A percentile compares a stretch with the other conserved stretches of the same genome.
Evolutionary conservation across 2,797 vertebrate genomes (phyloP).

Genomic region (Gymnopithys bicolor): DNA sequence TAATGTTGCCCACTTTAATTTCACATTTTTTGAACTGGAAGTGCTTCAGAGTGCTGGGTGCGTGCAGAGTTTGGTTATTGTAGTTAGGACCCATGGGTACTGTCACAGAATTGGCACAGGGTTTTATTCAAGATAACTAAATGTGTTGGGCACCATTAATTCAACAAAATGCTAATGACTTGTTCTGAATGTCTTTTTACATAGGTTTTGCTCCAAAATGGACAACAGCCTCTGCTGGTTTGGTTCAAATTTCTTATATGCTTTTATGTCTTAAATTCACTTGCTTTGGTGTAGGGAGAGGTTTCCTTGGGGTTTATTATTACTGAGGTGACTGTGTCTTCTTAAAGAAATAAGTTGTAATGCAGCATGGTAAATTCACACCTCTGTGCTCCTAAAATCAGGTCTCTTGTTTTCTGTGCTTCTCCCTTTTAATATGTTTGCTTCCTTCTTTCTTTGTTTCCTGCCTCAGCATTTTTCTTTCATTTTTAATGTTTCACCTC

Average conservation of each 20-base stretch:
- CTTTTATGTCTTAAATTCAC: not conserved
- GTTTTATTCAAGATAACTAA: not conserved
- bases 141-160: not conserved
- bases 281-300: conserved; percentile 38
- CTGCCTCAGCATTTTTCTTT: not conserved
- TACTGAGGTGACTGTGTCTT: not conserved
- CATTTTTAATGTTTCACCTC: not conserved
- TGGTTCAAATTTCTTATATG: conserved; percentile 47
- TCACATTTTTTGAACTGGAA: not conserved
- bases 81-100: not conserved
- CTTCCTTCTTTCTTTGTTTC: not conserved
- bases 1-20: not conserved
- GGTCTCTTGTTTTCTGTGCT: not conserved
- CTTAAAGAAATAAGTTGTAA: not conserved
- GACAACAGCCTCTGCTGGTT: conserved; percentile 54
- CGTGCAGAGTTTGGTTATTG: not conserved
- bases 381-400: not conserved
- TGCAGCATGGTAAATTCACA: not conserved
- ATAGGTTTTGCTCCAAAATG: conserved; percentile 55
- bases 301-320: conserved; percentile 4
- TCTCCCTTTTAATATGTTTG: not conserved
- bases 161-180: not conserved
- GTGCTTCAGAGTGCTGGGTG: not conserved
- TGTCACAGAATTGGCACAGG: not conserved
- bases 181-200: conserved; percentile 42